A percentile compares a stretch with the other conserved stretches of the same genome.
phyloP scores from a whole-genome alignment of 1,140 invertebrate species.

The Babylonia areolata region DNA sequence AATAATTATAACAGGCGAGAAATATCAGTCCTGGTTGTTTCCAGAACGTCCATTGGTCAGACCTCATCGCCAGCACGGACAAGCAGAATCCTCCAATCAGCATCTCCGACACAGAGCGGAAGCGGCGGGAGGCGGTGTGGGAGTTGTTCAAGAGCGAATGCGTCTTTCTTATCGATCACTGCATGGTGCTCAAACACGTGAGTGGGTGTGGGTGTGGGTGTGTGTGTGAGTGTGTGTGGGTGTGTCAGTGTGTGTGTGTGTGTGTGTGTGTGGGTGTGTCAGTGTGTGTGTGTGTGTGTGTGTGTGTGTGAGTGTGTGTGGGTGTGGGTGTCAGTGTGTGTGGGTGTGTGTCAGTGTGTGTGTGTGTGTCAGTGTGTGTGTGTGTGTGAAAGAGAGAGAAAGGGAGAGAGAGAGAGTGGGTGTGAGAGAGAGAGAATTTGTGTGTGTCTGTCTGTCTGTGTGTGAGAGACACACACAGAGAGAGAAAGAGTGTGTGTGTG shows the following conservation, averaged over 20 bases:
- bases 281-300: neutral
- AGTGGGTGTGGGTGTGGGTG: conserved; percentile 58
- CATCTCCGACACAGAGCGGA: conserved; percentile 74
- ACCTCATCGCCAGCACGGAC: conserved; percentile 74
- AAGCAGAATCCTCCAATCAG: conserved; percentile 55
- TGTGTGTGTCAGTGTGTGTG: neutral
- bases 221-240: neutral
- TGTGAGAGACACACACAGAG: too few species aligned
- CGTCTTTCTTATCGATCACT: conserved; percentile 83
- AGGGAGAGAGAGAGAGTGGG: too few species aligned
- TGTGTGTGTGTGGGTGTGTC: too few species aligned
- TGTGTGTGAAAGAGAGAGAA: neutral
- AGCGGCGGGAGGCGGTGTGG: conserved; percentile 82
- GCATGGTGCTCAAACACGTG: conserved; percentile 85
- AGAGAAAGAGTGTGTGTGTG: too few species aligned
- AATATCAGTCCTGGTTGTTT: too few species aligned
- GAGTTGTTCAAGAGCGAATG: conserved; percentile 84
- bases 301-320: neutral
- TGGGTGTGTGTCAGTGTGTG: neutral
- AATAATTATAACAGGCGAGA: too few species aligned
- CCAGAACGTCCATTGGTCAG: conserved; percentile 77
- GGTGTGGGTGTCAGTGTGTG: neutral
- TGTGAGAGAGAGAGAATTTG: neutral
- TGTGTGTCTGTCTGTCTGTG: too few species aligned
- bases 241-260: neutral